Base-by-base conservation (phyloP, 1,140 invertebrate genomes). In the Pygmarrhopalites habei region DNA sequence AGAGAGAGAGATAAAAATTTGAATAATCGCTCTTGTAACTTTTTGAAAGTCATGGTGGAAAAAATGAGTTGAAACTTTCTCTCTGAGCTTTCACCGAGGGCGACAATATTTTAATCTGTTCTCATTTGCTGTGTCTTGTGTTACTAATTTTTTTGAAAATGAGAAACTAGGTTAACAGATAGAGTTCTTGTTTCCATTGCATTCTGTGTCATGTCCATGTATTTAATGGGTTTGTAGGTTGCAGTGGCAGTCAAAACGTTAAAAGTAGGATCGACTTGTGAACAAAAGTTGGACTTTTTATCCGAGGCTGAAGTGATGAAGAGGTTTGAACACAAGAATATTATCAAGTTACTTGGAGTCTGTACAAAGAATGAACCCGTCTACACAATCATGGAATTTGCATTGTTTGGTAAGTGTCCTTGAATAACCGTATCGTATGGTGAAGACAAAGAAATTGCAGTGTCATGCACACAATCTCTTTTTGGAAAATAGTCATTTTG, bases 251-350 rank as follows among this genome's bases (percentile, higher is more conserved):
- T 95, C 0, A 96, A 95, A 76, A 92, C 92, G 0, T 77, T 95
- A 0, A 93, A 95, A 75, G 76, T 83, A 12, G 88, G 88, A 1
- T 88, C 87, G 1, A 83, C 83, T 0, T 83, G 84, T 7, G 90
- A 94, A 70, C 87, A 93, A 72, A 92, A 92, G 74, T 76, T 92
- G n/a, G 90, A 95, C 74, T 95, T 95, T 69, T 78, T 95, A n/a
- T 87, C 88, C 57, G 92, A 95, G 74, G 91, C 91, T 0, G 89
- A 92, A 73, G 84, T 90, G 23, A 94, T 96, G 88, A 94, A 94
- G 72, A 80, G 86, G 49, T 91, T 95, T 74, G 85, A 91, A 52
- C 92, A 96, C 73, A 85, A 86, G 65, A 95, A 97, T 74, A 88
- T 97, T 30, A 85, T 96, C 0, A 85, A 86, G 66, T 77, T 97